Base-by-base conservation (phyloP, 1,140 invertebrate species). In the Philotrypesis tridentata region DNA sequence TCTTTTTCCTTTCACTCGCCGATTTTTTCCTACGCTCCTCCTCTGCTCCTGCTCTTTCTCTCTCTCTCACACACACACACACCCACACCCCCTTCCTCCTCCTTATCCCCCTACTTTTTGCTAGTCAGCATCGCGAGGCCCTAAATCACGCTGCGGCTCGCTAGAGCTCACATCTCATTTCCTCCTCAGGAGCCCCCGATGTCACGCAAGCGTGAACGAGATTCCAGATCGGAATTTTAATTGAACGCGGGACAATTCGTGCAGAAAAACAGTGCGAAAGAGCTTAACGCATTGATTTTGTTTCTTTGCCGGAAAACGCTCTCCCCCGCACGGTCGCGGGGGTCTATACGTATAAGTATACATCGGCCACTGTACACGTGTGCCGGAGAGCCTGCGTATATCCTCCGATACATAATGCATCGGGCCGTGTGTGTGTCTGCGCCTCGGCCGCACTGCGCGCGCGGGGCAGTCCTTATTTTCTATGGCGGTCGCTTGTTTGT, bases 171-270 rank as follows among this genome's bases (percentile, higher is more conserved):
- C 74, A 67, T 77, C 61, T 77, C 74, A 77, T 77, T 77, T 77
- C 74, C 74, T 77, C 14, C 9, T 48, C 73, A 40, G 61, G 12
- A 55, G 48, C 12, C n/a, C n/a, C n/a, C 43, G 23, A 43, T 29
- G 74, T 77, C 74, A 77, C 61, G 74, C 74, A 21, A 77, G 74
- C 73, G 48, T 61, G 27, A 74, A 74, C 17, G 55, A 75, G 73
- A 75, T 77, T 77, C 40, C 11, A 27, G 25, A 40, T 29, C 61
- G 37, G 74, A 77, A 77, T 77, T 77, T 77, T 77, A 77, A 77
- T 77, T 77, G 61, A 67, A 77, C 29, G 74, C 27, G 55, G 61
- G 74, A 77, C 74, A 77, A 65, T 33, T 65, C 74, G 61, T 77
- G 74, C 60, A 67, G 48, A 77, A 77, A 77, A 77, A 77, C 23